These are phyloP conservation scores for Alentia gelatinosa DNA, from an alignment of 2,888 invertebrate species.

Conservation along the genomic window DNA sequence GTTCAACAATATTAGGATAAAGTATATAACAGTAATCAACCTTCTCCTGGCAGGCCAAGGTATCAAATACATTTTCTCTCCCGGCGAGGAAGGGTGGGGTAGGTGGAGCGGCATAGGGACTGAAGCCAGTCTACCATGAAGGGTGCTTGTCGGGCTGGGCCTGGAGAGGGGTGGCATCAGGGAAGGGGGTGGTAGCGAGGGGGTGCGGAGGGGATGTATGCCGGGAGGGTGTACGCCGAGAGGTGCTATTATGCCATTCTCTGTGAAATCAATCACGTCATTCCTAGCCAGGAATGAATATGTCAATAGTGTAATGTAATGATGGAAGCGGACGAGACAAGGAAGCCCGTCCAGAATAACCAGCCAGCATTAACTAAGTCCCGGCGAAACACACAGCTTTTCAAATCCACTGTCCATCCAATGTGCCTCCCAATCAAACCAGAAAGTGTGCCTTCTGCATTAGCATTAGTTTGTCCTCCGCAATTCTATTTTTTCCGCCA, in stretches of 20 bases:
- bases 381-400: neutral
- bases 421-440: too few species aligned
- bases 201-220: neutral
- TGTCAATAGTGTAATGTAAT: neutral
- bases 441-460: too few species aligned
- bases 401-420: too few species aligned
- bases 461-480: too few species aligned
- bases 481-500: too few species aligned
- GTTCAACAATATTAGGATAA: too few species aligned
- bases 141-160: neutral
- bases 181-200: neutral
- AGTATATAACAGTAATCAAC: too few species aligned
- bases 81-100: too few species aligned
- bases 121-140: neutral
- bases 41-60: too few species aligned
- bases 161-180: neutral
- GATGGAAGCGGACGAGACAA: neutral
- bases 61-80: too few species aligned
- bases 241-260: neutral
- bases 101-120: neutral
- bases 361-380: neutral
- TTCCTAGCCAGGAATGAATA: neutral
- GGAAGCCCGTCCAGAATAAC: neutral
- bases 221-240: neutral
- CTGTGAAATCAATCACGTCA: neutral